phyloP scores from a whole-genome alignment of 2,113 vertebrate species.

The Axis porcinus region DNA sequence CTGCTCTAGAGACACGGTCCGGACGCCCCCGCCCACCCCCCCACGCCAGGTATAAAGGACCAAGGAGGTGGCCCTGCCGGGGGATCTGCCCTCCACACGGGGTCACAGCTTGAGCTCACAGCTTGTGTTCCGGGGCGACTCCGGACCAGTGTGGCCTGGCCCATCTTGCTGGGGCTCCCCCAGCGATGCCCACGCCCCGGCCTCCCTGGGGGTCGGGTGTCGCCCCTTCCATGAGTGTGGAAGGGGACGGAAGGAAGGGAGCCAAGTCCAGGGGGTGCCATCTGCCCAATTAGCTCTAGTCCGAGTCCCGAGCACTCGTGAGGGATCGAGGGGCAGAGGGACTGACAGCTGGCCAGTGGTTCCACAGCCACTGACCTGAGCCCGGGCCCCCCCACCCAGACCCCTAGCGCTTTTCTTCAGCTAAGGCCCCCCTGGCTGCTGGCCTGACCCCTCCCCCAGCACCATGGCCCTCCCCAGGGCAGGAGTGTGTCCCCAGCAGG shows the following conservation, averaged over 20 bases:
- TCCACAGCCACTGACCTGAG: rapidly evolving
- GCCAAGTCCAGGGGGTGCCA: rapidly evolving
- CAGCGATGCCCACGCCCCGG: rapidly evolving
- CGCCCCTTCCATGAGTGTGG: rapidly evolving
- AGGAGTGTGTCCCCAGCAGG: background rate
- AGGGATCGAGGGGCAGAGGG: background rate
- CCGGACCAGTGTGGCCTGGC: background rate
- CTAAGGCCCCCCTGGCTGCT: background rate
- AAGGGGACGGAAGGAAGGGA: background rate
- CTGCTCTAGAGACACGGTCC: background rate
- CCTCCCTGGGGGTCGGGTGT: background rate
- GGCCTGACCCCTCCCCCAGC: background rate
- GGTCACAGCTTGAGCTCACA: background rate
- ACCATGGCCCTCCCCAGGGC: background rate
- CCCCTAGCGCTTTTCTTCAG: background rate
- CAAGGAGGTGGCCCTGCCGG: rapidly evolving
- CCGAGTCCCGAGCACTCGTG: rapidly evolving
- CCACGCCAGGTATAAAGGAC: rapidly evolving
- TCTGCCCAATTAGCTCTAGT: rapidly evolving
- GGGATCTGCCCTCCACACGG: background rate
- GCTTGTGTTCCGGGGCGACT: background rate
- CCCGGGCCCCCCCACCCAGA: rapidly evolving
- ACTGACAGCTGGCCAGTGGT: background rate
- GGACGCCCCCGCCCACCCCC: rapidly evolving
- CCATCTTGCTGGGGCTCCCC: background rate